Base-by-base conservation (phyloP, 2,113 vertebrate genomes). In the Lepus europaeus region DNA sequence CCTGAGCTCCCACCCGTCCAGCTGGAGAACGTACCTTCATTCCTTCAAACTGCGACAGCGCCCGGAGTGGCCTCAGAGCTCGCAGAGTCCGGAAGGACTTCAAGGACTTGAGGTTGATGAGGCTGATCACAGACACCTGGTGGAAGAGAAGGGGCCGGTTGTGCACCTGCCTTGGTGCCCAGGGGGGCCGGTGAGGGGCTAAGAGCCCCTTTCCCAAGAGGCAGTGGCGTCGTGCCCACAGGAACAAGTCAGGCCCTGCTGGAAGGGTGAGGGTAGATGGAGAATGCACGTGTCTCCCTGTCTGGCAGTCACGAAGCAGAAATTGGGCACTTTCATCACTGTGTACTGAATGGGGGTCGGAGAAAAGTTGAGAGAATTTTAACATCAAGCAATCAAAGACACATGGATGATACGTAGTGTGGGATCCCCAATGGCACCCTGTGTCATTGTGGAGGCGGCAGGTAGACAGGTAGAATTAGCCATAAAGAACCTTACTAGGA, bases 41-140 rank as follows among this genome's bases (percentile, higher is more conserved):
- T 45, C 98, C 98, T 97, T 98, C 98, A 96, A 99, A 99, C 96
- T 98, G 97, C 70, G 98, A 99, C 97, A 99, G 97, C 17, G 99
- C 99, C 89, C 99, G 99, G 31, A 99, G 98, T 27, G 99, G 99
- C 92, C 99, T 99, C 96, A 99, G 87, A 3, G 99, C 99, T 96
- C 99, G 97, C 0, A 99, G 98, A 0, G 99, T 99, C 96, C 99
- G 98, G 74, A 99, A 98, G 97, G 99, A 99, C 95, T 99, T 99
- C 95, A 99, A 98, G 83, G 97, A 33, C 4, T 77, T 45, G 25
- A 22, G 0, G 10, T 95, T 16, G 3, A 81, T 61, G 39, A 97
- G 94, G 51, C 36, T 97, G 87, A 63, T 81, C 94, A 97, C 97
- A 93, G 97, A 97, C 29, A 97, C 90, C 97, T 97, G 79, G 63